Evolutionary conservation across 1,140 invertebrate species (phyloP), one percentile per base, ranked within the genome.

Genomic region (Antheraea mylitta): DNA sequence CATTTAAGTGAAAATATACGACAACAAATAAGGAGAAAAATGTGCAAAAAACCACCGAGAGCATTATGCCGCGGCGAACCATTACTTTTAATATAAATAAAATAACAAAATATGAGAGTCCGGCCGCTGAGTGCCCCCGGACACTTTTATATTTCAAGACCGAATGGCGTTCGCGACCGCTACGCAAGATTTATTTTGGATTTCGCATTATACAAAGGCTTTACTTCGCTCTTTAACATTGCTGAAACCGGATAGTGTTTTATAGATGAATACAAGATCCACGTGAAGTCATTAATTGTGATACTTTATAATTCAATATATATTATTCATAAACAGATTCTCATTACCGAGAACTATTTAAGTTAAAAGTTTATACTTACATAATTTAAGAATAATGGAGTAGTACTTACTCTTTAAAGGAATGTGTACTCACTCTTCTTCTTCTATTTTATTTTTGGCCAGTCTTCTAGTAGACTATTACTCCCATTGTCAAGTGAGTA

Each of bases 71-170:
- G 79, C 82, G 81, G 73, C 77, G 69, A 72, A 87, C 86, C 88
- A 92, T 92, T 92, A 92, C 89, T 92, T 92, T 92, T 92, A 88
- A 92, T 92, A 92, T 92, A 92, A 92, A 92, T 90, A 90, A 92
- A 92, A 92, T 90, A 92, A 89, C 89, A 92, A 90, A 92, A 92
- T 92, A 91, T 91, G 89, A 91, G 89, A 77, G 88, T 88, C 88
- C 88, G 87, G 87, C 88, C 85, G 86, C 77, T 79, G 87, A 87
- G 89, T 89, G 85, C 85, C 86, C 84, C 85, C 77, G 79, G 80
- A 83, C 86, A 87, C 87, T 89, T 91, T 91, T 88, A 88, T 89
- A 91, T 89, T 89, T 87, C 84, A 86, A 77, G 73, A 75, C 76
- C 63, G 69, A 71, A 42, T 59, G 18, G 48, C n/a, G 53, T 16